Conservation (phyloP, 2,113 vertebrate genomes). For the Artemisiospiza belli region DNA sequence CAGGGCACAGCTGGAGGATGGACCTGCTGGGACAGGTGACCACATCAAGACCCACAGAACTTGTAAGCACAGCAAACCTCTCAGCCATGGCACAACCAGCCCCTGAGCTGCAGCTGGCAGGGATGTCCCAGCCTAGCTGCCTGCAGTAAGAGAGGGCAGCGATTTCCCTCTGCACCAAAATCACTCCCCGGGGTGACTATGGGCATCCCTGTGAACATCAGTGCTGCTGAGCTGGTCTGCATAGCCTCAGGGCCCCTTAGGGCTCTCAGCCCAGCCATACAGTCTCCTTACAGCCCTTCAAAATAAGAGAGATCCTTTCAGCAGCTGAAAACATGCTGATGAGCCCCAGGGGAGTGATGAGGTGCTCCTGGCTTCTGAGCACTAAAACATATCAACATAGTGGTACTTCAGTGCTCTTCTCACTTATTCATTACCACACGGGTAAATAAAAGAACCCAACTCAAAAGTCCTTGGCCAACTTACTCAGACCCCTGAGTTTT, state of each 20-base stretch:
- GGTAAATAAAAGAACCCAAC: background rate
- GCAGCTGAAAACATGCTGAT: background rate
- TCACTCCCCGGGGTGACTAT: fast-evolving
- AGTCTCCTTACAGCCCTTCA: background rate
- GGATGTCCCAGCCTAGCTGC: background rate
- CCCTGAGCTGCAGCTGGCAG: background rate
- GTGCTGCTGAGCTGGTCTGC: background rate
- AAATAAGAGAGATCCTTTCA: background rate
- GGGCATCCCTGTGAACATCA: fast-evolving
- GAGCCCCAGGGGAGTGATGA: fast-evolving
- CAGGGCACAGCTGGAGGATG: background rate
- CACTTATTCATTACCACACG: background rate
- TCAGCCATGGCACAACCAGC: fast-evolving
- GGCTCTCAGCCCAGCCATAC: background rate
- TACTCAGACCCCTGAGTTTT: background rate
- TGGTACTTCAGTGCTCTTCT: background rate
- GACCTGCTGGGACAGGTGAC: background rate
- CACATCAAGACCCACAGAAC: background rate
- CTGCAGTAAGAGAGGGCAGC: background rate
- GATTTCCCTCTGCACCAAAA: background rate
- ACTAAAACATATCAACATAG: background rate
- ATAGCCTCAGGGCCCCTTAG: background rate
- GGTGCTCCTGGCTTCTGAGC: background rate
- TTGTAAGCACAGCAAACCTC: background rate
- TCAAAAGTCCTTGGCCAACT: background rate